Evolutionary conservation across 2,113 vertebrate genomes (phyloP), one percentile per base, ranked within the genome.

Genomic region (Archocentrus centrarchus): DNA sequence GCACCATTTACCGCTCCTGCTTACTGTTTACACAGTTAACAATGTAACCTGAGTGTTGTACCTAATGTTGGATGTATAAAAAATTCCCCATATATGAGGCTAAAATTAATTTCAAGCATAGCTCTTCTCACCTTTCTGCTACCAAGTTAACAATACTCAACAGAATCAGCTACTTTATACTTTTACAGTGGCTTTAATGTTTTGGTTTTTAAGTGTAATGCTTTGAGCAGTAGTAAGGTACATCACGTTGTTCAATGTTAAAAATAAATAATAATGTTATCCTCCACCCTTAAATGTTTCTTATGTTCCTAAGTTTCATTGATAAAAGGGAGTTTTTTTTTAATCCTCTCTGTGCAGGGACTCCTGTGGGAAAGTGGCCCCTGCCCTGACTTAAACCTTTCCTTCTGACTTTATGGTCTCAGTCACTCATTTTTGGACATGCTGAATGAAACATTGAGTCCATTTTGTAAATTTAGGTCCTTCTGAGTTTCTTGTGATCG

Each of bases 11-110:
- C 63, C 3, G 14, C 70, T 86, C 27, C 84, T 87, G 88, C 78
- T 90, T 82, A 87, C 84, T 86, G 85, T 92, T 91, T 90, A 91
- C 90, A 91, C 82, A 84, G 93, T 81, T 80, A 76, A 86, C 83
- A 82, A 61, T 84, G 60, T 60, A 78, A 88, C 81, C 83, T 80
- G 17, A 59, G 82, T 82, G 81, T 73, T 70, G 68, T 80, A 78
- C 81, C 81, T 82, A 81, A 60, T 76, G 79, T 24, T n/a, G 47
- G 18, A 53, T 82, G 70, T 41, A 86, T 63, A 79, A 84, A 88
- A 85, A 79, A 2, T 3, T 68, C 64, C 3, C 55, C 14, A 0
- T 88, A 59, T 84, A 4, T 24, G 44, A 61, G 61, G 55, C 53
- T 30, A 59, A 22, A 35, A 47, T 24, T 11, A 22, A 60, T 39